Conservation (phyloP, 2,113 vertebrate species). For the Circaetus gallicus region DNA sequence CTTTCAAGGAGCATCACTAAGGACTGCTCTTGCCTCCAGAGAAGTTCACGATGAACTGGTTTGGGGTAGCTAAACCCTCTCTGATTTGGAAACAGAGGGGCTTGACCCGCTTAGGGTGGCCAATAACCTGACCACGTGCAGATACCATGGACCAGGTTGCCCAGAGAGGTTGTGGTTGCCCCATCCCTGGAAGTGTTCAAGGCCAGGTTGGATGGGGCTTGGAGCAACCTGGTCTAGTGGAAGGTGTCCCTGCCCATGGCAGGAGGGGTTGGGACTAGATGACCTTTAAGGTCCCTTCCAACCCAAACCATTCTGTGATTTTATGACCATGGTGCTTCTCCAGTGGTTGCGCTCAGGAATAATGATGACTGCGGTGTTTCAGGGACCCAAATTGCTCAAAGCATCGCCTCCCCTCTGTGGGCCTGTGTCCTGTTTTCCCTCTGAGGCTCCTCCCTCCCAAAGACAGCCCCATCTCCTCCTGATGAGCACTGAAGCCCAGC, state of each 20-base stretch:
- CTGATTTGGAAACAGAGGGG: background rate
- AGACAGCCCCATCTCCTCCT: background rate
- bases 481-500: background rate
- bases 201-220: too few relatives aligned
- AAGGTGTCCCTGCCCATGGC: too few relatives aligned
- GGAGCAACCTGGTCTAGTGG: too few relatives aligned
- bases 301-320: too few relatives aligned
- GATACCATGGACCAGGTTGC: background rate
- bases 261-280: too few relatives aligned
- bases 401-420: background rate
- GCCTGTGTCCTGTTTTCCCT: background rate
- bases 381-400: background rate
- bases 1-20: background rate
- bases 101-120: background rate
- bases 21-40: background rate
- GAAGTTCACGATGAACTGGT: accelerated
- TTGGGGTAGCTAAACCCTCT: background rate
- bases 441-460: background rate
- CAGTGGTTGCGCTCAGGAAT: background rate
- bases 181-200: too few relatives aligned
- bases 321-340: background rate
- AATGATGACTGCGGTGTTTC: accelerated
- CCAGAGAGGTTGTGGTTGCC: accelerated
- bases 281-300: too few relatives aligned
- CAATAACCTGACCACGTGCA: accelerated